Conservation (phyloP, 2,113 vertebrate species). For the Mobula hypostoma region DNA sequence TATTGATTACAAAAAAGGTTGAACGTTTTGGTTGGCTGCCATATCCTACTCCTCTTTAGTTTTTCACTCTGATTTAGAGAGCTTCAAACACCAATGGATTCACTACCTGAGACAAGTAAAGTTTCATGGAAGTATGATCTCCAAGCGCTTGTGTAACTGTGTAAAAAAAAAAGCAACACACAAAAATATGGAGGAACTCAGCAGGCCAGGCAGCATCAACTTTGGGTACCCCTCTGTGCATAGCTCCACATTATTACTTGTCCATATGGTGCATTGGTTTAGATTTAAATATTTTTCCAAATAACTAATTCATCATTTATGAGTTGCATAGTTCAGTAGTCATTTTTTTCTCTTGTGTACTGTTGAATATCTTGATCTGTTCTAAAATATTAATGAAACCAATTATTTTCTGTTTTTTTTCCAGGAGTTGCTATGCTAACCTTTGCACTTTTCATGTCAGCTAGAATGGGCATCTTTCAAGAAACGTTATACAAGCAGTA, state of each 20-base stretch:
- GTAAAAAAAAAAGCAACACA: too few species aligned
- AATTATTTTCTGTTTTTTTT: not conserved
- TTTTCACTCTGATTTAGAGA: not conserved
- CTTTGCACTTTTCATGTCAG: slow-evolving; percentile 90
- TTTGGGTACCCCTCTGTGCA: not conserved
- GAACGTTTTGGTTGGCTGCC: not conserved
- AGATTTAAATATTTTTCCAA: not conserved
- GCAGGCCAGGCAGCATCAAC: not conserved
- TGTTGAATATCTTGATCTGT: not conserved
- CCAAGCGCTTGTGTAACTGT: too few species aligned
- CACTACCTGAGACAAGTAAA: not conserved
- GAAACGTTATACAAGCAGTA: slow-evolving; percentile 82
- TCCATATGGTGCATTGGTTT: not conserved
- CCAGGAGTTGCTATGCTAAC: slow-evolving; percentile 84
- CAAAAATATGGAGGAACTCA: too few species aligned
- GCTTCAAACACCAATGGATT: not conserved
- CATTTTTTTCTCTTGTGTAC: not conserved
- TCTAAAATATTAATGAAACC: not conserved
- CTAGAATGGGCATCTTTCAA: slow-evolving; percentile 96
- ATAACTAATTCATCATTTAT: not conserved
- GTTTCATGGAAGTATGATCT: not conserved
- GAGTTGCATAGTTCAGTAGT: too few species aligned
- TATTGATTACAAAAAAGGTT: not conserved
- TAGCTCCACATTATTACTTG: not conserved
- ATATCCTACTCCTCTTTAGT: not conserved